Percentiles rank a stretch among this genome's conserved stretches.
Evolutionary conservation across 2,113 vertebrate species (phyloP).

Genomic region (Pygoscelis antarcticus): DNA sequence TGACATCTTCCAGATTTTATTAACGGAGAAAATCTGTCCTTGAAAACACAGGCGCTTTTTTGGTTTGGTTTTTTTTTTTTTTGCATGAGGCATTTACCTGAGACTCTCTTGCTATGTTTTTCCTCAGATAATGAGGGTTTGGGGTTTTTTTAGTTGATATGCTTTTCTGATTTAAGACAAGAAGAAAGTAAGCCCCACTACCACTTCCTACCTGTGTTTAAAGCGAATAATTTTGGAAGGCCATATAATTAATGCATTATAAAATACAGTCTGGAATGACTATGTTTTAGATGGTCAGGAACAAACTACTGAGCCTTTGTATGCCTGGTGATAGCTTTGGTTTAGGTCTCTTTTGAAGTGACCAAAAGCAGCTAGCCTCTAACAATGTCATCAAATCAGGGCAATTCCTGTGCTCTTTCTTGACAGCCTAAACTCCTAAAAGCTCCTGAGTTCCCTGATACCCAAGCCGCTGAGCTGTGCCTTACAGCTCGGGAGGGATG

Average conservation of each 20-base stretch:
- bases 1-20: background rate
- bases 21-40: background rate
- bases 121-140: background rate
- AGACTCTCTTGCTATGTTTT: background rate
- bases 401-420: background rate
- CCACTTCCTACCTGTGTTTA: background rate
- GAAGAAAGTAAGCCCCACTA: background rate
- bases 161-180: background rate
- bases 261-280: background rate
- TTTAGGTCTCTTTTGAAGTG: background rate
- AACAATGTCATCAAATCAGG: background rate
- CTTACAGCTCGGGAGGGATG: background rate
- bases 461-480: background rate
- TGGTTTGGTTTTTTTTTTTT: background rate
- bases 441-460: background rate
- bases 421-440: background rate
- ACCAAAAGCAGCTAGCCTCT: background rate
- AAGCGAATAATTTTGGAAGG: background rate
- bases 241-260: background rate
- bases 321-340: background rate
- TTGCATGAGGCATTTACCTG: background rate
- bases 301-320: background rate
- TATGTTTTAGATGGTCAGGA: background rate
- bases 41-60: background rate
- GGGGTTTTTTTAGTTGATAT: background rate